phyloP scores from a whole-genome alignment of 1,140 invertebrate genomes.

The Holcopasites calliopsidis region DNA sequence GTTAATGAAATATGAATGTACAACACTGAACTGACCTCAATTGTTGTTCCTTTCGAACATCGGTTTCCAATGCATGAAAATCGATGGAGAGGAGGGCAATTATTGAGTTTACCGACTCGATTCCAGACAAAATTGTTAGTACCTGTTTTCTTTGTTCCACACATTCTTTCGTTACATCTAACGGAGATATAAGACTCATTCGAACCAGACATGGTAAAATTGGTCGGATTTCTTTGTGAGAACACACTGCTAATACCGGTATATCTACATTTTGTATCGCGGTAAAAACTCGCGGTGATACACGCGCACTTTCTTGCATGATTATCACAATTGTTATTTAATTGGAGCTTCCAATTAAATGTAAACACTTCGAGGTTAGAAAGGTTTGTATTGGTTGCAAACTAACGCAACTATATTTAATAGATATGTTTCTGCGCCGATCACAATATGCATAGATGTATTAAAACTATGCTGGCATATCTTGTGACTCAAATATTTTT shows the following conservation, averaged over 20 bases:
- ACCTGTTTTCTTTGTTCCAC: constrained; percentile 92
- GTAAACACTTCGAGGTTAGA: not conserved
- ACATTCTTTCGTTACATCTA: constrained; percentile 92
- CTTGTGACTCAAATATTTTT: not conserved
- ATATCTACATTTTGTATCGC: constrained; percentile 91
- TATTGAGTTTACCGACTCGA: constrained; percentile 96
- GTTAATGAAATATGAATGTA: not conserved
- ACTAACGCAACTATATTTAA: not conserved
- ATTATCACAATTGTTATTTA: constrained; percentile 2
- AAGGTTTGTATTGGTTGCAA: not conserved
- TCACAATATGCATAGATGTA: not conserved
- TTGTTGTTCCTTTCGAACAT: constrained; percentile 95
- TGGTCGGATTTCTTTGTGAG: constrained; percentile 89
- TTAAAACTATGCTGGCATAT: not conserved
- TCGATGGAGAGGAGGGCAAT: constrained; percentile 96
- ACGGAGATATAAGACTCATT: constrained; percentile 94
- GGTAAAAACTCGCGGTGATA: constrained; percentile 85
- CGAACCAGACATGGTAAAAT: constrained; percentile 95
- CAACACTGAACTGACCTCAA: constrained; percentile 83
- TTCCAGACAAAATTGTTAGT: constrained; percentile 91
- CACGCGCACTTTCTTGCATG: constrained; percentile 73
- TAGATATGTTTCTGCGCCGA: not conserved
- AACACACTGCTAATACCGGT: constrained; percentile 84
- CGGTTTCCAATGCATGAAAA: constrained; percentile 94
- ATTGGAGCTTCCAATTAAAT: not conserved